A percentile compares a stretch with the other conserved stretches of the same genome.
Evolutionary conservation across 2,888 invertebrate genomes (phyloP).

Genomic region (Parthenolecanium corni): DNA sequence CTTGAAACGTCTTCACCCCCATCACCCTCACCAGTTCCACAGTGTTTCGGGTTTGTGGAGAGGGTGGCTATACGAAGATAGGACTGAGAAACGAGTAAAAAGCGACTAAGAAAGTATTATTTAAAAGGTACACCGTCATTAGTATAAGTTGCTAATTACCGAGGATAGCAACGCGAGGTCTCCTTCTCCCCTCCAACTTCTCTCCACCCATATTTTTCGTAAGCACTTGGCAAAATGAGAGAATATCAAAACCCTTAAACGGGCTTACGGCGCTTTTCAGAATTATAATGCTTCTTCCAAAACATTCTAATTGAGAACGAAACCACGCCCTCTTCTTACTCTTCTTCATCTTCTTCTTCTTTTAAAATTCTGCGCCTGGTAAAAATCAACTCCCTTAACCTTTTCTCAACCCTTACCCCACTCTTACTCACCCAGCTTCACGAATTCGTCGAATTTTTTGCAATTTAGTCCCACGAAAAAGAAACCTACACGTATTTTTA

Average conservation of each 20-base stretch:
- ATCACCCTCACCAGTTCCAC: conserved; percentile 9
- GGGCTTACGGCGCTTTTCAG: conserved; percentile 3
- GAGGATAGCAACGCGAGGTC: conserved; percentile 21
- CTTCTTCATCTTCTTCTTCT: background rate
- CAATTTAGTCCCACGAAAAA: no score
- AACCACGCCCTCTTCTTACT: conserved; percentile 20
- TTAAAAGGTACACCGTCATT: conserved; percentile 29
- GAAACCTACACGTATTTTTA: no score
- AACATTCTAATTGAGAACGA: conserved; percentile 26
- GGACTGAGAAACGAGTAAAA: conserved; percentile 30
- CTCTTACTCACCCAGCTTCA: no score
- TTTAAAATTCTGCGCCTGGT: background rate
- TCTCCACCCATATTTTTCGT: no score
- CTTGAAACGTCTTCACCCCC: conserved; percentile 35
- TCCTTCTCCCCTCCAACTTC: background rate
- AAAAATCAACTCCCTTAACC: background rate
- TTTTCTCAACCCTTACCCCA: no score
- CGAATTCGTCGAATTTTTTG: no score
- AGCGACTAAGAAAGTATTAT: conserved; percentile 26
- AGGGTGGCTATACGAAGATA: conserved; percentile 29
- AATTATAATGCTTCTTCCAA: conserved; percentile 7
- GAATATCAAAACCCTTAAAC: conserved; percentile 4
- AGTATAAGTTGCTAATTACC: conserved; percentile 29
- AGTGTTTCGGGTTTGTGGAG: conserved; percentile 1
- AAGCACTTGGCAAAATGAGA: background rate